Evolutionary conservation across 2,888 invertebrate species (phyloP).

Genomic region (Vannuccia rotundouncinata): DNA sequence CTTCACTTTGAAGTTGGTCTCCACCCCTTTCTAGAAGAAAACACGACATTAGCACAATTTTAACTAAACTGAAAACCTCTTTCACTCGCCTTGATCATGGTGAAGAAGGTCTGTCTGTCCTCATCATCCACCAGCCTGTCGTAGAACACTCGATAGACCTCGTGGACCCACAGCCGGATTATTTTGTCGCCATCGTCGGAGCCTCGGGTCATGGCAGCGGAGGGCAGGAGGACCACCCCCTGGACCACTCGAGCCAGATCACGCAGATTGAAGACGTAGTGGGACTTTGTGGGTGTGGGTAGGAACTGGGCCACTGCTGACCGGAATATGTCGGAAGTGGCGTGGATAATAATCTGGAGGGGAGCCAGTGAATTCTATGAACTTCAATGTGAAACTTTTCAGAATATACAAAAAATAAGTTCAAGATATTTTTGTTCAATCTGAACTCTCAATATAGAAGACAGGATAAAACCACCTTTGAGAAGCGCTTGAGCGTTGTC

Average conservation of each 20-base stretch:
- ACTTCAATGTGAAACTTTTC: no score
- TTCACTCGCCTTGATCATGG: neutral
- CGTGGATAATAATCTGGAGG: conserved; percentile 52
- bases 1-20: conserved; percentile 53
- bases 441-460: no score
- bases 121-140: conserved; percentile 52
- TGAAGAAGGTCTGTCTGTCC: conserved; percentile 43
- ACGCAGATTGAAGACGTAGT: conserved; percentile 55
- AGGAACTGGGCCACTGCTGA: conserved; percentile 51
- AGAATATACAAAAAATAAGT: no score
- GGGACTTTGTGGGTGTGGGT: conserved; percentile 54
- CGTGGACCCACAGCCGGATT: conserved; percentile 53
- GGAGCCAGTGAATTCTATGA: no score
- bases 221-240: conserved; percentile 50
- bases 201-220: conserved; percentile 60
- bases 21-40: conserved; percentile 45
- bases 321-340: conserved; percentile 53
- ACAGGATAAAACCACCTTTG: conserved; percentile 45
- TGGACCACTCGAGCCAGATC: conserved; percentile 55
- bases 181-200: conserved; percentile 52
- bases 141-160: conserved; percentile 55
- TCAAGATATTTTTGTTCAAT: no score
- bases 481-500: conserved; percentile 47
- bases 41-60: neutral
- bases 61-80: neutral